Base-by-base conservation (phyloP, 2,113 vertebrate species). In the Himantopus leucocephalus region DNA sequence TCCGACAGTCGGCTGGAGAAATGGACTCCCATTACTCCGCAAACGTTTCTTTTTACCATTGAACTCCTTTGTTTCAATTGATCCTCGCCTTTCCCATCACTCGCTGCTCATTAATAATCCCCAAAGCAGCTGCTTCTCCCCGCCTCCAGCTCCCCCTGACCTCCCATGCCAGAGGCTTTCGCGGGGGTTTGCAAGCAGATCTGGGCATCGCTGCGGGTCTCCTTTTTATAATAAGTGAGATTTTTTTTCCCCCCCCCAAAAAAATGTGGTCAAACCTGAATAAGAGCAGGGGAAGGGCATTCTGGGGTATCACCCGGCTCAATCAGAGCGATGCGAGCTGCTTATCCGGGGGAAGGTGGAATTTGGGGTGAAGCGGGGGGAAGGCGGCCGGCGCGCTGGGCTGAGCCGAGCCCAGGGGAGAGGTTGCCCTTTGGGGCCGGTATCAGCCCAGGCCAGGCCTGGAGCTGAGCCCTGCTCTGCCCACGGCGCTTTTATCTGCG, bases 11-110 rank as follows among this genome's bases (percentile, higher is more conserved):
- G 82, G 95, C 96, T 92, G 93, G 88, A 96, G 96, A 97, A 97
- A 97, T 97, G 96, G 97, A 96, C 96, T 97, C 97, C 95, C 95
- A 96, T 97, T 94, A 97, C 95, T 64, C 93, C 3, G 7, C 93
- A 82, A 96, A 96, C 94, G 78, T 84, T 97, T 78, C 96, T 96
- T 94, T 96, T 96, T 94, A 75, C 96, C 95, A 96, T 73, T 67
- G 92, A 95, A 94, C 96, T 97, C 97, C 97, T 97, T 96, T 97
- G 97, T 97, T 97, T 93, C 97, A 73, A 97, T 97, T 97, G 97
- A 97, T 97, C 97, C 92, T 91, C 50, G 45, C 95, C 94, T 95
- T 97, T 96, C 97, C 97, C 96, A 94, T 95, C 97, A 94, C 94
- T 95, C 32, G 50, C 94, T 93, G 96, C 96, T 97, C 97, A 92